These are phyloP conservation scores for Otus scops DNA, from an alignment of 2,797 vertebrate genomes.

Conservation along the genomic window DNA sequence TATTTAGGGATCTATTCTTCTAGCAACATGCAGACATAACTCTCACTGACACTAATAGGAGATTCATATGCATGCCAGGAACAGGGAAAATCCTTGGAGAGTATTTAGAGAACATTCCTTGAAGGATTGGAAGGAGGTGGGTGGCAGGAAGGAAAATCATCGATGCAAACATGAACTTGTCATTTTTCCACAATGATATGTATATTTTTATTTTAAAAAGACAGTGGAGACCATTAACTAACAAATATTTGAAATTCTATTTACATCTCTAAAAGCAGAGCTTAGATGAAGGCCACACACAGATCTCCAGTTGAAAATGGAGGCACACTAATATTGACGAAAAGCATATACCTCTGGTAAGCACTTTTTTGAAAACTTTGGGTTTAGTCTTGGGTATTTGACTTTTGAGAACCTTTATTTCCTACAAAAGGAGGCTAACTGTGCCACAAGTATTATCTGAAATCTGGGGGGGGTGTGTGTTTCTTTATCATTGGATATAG, in stretches of 20 bases:
- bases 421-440: background rate
- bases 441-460: background rate
- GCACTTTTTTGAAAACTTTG: background rate
- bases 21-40: constrained; percentile 11
- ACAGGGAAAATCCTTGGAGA: constrained; percentile 33
- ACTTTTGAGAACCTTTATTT: background rate
- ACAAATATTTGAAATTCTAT: constrained; percentile 17
- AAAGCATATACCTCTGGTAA: background rate
- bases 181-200: background rate
- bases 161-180: background rate
- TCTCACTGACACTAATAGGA: constrained; percentile 54
- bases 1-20: constrained; percentile 56
- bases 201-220: constrained; percentile 23
- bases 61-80: constrained; percentile 40
- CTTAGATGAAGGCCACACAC: background rate
- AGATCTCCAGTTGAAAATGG: background rate
- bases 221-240: background rate
- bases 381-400: background rate
- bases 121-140: background rate
- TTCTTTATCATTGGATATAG: background rate
- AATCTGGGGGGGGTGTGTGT: rapidly evolving
- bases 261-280: background rate
- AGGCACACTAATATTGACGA: background rate
- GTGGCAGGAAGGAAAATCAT: background rate
- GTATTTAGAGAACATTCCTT: constrained; percentile 32